phyloP scores from a whole-genome alignment of 2,797 vertebrate species.

The Octomys mimax region DNA sequence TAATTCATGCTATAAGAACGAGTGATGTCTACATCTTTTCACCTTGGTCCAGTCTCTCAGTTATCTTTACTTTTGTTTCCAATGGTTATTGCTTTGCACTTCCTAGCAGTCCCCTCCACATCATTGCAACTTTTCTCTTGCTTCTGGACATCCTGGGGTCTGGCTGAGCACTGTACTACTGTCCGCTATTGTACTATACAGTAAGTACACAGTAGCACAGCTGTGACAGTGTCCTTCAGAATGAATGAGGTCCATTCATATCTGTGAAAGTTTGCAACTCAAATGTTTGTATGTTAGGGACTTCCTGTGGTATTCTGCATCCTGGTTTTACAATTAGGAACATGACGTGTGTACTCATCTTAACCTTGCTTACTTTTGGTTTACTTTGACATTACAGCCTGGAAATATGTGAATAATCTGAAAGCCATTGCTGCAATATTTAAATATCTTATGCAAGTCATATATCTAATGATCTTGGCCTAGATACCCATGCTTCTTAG shows the following conservation, averaged over 20 bases:
- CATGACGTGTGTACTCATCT: no score
- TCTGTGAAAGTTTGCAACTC: background rate
- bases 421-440: background rate
- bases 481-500: background rate
- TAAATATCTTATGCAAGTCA: background rate
- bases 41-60: background rate
- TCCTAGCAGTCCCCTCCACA: background rate
- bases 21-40: background rate
- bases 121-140: background rate
- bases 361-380: background rate
- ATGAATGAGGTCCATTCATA: background rate
- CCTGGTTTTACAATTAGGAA: background rate
- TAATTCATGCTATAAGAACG: background rate
- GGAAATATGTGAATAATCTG: background rate
- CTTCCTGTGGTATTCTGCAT: background rate
- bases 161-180: background rate
- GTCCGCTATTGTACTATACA: background rate
- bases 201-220: background rate
- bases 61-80: background rate
- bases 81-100: background rate
- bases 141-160: background rate
- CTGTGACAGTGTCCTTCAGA: background rate
- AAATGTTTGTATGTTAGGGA: background rate
- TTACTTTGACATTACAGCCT: background rate
- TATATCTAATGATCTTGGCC: background rate